Conservation (phyloP, 2,888 invertebrate genomes). For the Aethes cnicana region DNA sequence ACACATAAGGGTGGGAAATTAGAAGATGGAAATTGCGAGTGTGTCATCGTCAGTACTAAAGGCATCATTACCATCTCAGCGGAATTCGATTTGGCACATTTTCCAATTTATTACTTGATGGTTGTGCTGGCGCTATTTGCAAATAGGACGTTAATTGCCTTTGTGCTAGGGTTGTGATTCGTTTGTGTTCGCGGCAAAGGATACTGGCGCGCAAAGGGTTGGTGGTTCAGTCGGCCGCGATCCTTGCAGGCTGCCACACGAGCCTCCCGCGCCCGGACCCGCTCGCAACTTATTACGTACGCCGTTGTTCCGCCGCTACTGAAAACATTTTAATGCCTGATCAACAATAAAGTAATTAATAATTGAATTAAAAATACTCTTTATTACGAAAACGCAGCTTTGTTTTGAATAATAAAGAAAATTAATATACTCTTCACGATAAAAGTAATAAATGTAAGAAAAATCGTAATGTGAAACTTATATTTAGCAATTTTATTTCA, state of each 20-base stretch:
- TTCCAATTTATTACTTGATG: slow-evolving; percentile 55
- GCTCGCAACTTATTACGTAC: slow-evolving; percentile 71
- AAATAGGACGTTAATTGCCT: slow-evolving; percentile 44
- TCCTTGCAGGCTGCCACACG: slow-evolving; percentile 60
- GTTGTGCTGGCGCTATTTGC: slow-evolving; percentile 33
- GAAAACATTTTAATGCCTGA: slow-evolving; percentile 13
- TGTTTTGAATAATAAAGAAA: no score
- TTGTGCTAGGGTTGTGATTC: slow-evolving; percentile 48
- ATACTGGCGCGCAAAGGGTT: slow-evolving; percentile 56
- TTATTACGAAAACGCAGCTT: no score
- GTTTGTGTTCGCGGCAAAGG: slow-evolving; percentile 43
- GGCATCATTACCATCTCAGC: slow-evolving; percentile 74
- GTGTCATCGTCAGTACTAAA: slow-evolving; percentile 72
- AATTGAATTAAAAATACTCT: neutral
- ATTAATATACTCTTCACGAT: no score
- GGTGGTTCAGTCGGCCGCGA: slow-evolving; percentile 71
- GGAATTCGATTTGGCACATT: slow-evolving; percentile 73
- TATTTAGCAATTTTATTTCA: no score
- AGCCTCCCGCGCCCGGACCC: slow-evolving; percentile 42
- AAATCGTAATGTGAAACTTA: no score
- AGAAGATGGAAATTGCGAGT: slow-evolving; percentile 57
- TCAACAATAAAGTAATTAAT: slow-evolving; percentile 4
- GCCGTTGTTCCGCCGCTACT: slow-evolving; percentile 14
- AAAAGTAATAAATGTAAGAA: neutral
- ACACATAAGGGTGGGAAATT: slow-evolving; percentile 55